These are phyloP conservation scores for Sinonovacula constricta DNA, from an alignment of 1,140 invertebrate species.

Conservation along the genomic window DNA sequence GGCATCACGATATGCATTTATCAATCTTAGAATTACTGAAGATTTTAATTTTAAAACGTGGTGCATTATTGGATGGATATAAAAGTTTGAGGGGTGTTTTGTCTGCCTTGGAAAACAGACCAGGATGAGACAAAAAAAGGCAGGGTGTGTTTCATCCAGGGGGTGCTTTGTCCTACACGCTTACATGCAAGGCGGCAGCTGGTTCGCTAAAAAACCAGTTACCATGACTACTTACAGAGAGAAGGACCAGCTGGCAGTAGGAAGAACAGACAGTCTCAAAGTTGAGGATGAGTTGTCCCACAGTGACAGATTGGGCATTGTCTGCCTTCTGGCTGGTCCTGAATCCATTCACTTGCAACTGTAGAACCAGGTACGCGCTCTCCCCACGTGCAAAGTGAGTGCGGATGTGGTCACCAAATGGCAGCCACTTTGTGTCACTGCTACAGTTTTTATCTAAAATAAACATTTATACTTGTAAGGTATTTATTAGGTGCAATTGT, in stretches of 20 bases:
- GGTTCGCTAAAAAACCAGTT: no score
- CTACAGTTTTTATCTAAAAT: constrained; percentile 67
- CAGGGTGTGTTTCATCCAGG: no score
- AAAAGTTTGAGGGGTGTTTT: no score
- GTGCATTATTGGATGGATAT: no score
- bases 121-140: no score
- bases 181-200: no score
- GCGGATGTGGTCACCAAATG: constrained; percentile 79
- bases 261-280: constrained; percentile 80
- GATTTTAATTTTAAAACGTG: no score
- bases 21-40: no score
- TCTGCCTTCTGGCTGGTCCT: constrained; percentile 73
- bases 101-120: no score
- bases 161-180: no score
- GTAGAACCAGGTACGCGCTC: constrained; percentile 78
- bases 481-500: no score
- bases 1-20: no score
- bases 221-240: constrained; percentile 80
- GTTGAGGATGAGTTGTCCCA: constrained; percentile 79
- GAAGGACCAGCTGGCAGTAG: constrained; percentile 80
- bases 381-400: constrained; percentile 78
- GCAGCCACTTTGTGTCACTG: constrained; percentile 76
- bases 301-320: constrained; percentile 74
- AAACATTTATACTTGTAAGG: not conserved
- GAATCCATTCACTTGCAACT: constrained; percentile 79